Evolutionary conservation across 2,797 vertebrate genomes (phyloP).

Genomic region (Mormyrops boulengeri): DNA sequence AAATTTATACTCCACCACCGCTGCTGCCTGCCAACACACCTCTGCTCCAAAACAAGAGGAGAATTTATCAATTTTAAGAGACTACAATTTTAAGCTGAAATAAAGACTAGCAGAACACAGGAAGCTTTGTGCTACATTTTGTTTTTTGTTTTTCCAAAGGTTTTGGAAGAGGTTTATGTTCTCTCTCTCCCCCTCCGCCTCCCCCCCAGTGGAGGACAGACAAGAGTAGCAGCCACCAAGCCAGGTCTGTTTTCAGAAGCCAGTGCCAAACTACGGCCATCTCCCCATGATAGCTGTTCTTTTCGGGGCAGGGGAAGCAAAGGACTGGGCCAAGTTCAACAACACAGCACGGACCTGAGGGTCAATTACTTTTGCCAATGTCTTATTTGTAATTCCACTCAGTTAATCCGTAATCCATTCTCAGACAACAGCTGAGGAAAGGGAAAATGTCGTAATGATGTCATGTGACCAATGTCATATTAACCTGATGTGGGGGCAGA

Average conservation of each 20-base stretch:
- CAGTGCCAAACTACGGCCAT: slow-evolving; percentile 27
- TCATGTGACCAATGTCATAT: neutral
- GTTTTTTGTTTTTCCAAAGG: neutral
- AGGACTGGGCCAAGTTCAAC: slow-evolving; percentile 23
- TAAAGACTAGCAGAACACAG: neutral
- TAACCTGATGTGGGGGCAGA: neutral
- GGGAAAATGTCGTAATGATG: slow-evolving; percentile 16
- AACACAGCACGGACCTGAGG: slow-evolving; percentile 18
- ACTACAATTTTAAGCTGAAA: slow-evolving; percentile 1
- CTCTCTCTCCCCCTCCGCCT: neutral
- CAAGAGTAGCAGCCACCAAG: slow-evolving; percentile 3
- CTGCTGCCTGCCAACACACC: neutral
- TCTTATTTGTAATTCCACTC: slow-evolving; percentile 28
- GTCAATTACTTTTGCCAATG: slow-evolving; percentile 26
- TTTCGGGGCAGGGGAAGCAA: slow-evolving; percentile 1
- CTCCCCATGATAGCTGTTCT: slow-evolving; percentile 19
- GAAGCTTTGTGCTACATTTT: neutral
- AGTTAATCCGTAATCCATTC: slow-evolving; percentile 24
- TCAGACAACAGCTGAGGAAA: slow-evolving; percentile 8
- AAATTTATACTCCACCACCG: slow-evolving; percentile 19
- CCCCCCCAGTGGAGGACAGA: neutral
- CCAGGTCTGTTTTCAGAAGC: slow-evolving; percentile 18
- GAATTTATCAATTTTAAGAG: neutral
- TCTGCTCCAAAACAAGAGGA: neutral
- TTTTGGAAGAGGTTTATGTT: neutral